These are phyloP conservation scores for Tachina fera DNA, from an alignment of 2,888 invertebrate species.

Conservation along the genomic window DNA sequence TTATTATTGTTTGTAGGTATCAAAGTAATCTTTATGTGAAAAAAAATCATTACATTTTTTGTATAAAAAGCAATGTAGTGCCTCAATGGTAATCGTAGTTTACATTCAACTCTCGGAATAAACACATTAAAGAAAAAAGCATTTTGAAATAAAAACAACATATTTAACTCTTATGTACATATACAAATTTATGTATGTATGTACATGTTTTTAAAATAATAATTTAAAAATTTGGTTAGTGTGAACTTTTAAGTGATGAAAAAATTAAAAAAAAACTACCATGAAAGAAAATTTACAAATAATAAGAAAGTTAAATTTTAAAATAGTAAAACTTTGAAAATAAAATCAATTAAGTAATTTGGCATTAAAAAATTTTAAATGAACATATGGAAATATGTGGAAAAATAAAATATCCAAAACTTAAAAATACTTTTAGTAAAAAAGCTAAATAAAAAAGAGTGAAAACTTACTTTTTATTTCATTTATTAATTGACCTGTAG, in stretches of 20 bases:
- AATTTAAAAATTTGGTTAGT: constrained; percentile 54
- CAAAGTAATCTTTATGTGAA: constrained; percentile 27
- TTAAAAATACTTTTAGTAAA: too few relatives aligned
- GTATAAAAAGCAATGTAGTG: constrained; percentile 80
- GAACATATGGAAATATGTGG: too few relatives aligned
- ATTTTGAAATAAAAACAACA: constrained; percentile 36
- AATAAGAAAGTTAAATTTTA: not conserved
- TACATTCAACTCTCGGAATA: constrained; percentile 79
- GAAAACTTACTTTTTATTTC: too few relatives aligned
- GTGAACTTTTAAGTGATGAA: constrained; percentile 17
- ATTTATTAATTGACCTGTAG: too few relatives aligned
- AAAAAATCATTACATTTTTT: constrained; percentile 72
- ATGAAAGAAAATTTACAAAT: not conserved
- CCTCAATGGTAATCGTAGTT: constrained; percentile 79
- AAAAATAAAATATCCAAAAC: too few relatives aligned
- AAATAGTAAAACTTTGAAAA: too few relatives aligned
- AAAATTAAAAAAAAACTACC: not conserved
- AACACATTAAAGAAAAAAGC: constrained; percentile 50
- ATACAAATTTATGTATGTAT: not conserved
- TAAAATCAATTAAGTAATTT: too few relatives aligned
- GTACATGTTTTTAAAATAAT: not conserved
- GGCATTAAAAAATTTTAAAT: too few relatives aligned
- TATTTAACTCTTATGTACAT: constrained; percentile 7
- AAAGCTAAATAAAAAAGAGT: too few relatives aligned
- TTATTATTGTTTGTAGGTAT: not conserved